Evolutionary conservation across 2,113 vertebrate species (phyloP), one percentile per base, ranked within the genome.

Genomic region (Gorilla gorilla): DNA sequence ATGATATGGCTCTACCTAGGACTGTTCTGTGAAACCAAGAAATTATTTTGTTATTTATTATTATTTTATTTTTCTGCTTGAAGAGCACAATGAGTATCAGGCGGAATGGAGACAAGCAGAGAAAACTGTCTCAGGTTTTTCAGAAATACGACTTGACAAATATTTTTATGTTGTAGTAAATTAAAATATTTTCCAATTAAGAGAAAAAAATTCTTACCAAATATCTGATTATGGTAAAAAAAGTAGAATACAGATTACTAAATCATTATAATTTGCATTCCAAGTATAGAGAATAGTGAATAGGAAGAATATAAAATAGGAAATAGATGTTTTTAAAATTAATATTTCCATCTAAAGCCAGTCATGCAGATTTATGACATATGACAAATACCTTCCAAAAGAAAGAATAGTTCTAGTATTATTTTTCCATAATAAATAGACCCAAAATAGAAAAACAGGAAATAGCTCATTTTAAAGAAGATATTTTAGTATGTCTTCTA

Each of bases 121-220:
- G 32, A 84, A 92, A 76, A 92, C 55, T 66, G 17, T 92, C 40
- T 66, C 14, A 81, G 12, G 12, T 76, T 85, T 87, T 76, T 94
- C 43, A 82, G 50, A 90, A 70, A 38, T 61, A 40, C 20, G 88
- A 45, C 9, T 72, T 93, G 50, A 20, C 83, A 92, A 84, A 68
- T 76, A 84, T 55, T 35, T 86, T 90, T 52, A 81, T 81, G 16
- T 35, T 68, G 30, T 1, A 38, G 12, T 59, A 92, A 82, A 82
- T 89, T 64, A 92, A 90, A 92, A 70, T 94, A 27, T 90, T 82
- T 94, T 93, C 40, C 30, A 89, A 66, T 48, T 92, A 85, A 91
- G 6, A 89, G 61, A 95, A 14, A 80, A 80, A 96, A 95, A 38
- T 38, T 40, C 30, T 59, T 81, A 52, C 11, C 11, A 83, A 73